A percentile compares a stretch with the other conserved stretches of the same genome.
phyloP scores from a whole-genome alignment of 2,888 invertebrate genomes.

The Disparrhopalites patrizii region DNA sequence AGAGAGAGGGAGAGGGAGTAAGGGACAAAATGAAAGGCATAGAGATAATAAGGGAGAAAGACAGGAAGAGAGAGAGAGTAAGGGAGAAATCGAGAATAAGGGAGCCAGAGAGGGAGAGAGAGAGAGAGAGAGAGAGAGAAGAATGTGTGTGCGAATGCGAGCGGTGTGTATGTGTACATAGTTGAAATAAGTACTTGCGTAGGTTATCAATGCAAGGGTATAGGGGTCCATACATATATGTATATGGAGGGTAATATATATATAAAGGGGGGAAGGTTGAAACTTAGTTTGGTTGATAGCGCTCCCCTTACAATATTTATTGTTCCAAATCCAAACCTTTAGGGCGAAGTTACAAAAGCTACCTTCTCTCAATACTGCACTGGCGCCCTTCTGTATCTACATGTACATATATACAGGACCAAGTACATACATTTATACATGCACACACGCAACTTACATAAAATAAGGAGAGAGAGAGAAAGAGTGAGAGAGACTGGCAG shows the following conservation, averaged over 20 bases:
- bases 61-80: no score
- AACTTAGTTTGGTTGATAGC: no score
- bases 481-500: background rate
- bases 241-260: no score
- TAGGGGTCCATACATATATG: no score
- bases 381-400: background rate
- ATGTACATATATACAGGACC: background rate
- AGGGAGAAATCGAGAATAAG: background rate
- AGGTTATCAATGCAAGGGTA: no score
- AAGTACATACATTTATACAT: no score
- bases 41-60: background rate
- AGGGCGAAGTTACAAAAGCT: conserved; percentile 1
- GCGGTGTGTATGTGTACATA: no score
- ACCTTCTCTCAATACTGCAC: background rate
- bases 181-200: no score
- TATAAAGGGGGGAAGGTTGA: no score
- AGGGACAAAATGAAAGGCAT: background rate
- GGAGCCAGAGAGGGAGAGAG: background rate
- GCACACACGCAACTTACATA: background rate
- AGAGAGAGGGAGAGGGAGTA: background rate
- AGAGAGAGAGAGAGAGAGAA: background rate
- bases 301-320: conserved; percentile 9
- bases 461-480: background rate
- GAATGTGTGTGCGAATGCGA: no score
- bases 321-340: conserved; percentile 1